phyloP scores from a whole-genome alignment of 2,888 invertebrate genomes.

The Lasioglossum pauxillum region DNA sequence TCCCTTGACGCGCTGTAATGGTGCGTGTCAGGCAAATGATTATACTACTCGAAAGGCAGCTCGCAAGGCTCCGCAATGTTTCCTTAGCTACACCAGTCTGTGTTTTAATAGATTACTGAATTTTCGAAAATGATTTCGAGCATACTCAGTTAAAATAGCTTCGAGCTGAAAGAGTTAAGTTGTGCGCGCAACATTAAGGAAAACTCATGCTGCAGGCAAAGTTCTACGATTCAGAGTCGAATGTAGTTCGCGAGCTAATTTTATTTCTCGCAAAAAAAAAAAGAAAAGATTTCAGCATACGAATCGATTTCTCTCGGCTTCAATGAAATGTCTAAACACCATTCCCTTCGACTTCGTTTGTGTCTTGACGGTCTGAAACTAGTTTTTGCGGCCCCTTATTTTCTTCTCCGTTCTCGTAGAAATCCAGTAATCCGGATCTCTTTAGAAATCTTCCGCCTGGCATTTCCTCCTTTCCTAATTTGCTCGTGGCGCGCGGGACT shows the following conservation, averaged over 20 bases:
- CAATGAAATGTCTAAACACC: background rate
- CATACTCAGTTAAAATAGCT: background rate
- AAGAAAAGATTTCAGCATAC: background rate
- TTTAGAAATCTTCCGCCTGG: conserved; percentile 28
- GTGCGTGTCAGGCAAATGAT: background rate
- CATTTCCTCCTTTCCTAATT: conserved; percentile 26
- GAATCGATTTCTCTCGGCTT: conserved; percentile 3
- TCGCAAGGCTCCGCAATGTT: background rate
- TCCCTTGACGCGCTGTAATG: background rate
- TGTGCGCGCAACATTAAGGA: background rate
- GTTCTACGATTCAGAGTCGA: background rate
- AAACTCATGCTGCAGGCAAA: background rate
- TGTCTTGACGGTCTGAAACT: background rate
- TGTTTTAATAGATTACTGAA: background rate
- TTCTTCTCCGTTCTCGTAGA: conserved; percentile 13
- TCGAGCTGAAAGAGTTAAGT: background rate
- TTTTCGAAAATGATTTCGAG: background rate
- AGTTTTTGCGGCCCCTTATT: conserved; percentile 11
- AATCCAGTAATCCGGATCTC: conserved; percentile 35
- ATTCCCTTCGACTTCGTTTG: conserved; percentile 3
- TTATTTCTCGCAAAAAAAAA: background rate
- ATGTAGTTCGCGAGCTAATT: background rate
- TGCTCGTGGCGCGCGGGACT: conserved; percentile 5
- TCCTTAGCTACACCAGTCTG: background rate
- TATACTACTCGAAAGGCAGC: background rate